Percentiles rank a stretch among this genome's conserved stretches.
phyloP scores from a whole-genome alignment of 2,113 vertebrate species.

The Balaeniceps rex region DNA sequence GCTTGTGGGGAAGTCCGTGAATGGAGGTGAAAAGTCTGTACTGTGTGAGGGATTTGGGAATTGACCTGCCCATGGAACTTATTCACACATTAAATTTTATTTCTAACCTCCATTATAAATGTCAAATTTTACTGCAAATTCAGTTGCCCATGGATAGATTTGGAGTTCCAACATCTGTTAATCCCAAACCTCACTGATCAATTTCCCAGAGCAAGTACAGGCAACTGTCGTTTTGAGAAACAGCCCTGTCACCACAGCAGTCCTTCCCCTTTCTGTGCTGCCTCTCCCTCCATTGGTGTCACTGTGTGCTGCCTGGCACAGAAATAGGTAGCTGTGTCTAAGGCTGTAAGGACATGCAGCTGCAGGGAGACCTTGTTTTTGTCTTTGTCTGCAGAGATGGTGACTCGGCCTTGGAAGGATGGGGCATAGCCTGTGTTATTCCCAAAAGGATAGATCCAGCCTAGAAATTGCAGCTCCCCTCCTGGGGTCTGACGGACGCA shows the following conservation, averaged over 20 bases:
- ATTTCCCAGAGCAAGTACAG: neutral
- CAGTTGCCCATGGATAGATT: neutral
- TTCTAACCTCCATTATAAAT: neutral
- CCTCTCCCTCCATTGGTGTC: neutral
- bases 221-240: neutral
- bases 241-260: neutral
- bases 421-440: neutral
- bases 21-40: neutral
- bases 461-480: neutral
- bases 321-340: neutral
- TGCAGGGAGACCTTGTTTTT: neutral
- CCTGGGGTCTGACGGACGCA: neutral
- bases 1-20: neutral
- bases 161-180: neutral
- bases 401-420: neutral
- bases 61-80: neutral
- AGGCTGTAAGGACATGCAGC: neutral
- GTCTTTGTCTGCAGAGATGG: neutral
- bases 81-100: neutral
- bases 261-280: neutral
- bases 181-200: neutral
- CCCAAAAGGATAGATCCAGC: constrained; percentile 20
- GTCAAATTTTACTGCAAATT: neutral
- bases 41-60: neutral
- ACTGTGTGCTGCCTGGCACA: constrained; percentile 8